These are phyloP conservation scores for Leptinotarsa rubiginosa DNA, from an alignment of 2,888 invertebrate genomes.

Conservation along the genomic window DNA sequence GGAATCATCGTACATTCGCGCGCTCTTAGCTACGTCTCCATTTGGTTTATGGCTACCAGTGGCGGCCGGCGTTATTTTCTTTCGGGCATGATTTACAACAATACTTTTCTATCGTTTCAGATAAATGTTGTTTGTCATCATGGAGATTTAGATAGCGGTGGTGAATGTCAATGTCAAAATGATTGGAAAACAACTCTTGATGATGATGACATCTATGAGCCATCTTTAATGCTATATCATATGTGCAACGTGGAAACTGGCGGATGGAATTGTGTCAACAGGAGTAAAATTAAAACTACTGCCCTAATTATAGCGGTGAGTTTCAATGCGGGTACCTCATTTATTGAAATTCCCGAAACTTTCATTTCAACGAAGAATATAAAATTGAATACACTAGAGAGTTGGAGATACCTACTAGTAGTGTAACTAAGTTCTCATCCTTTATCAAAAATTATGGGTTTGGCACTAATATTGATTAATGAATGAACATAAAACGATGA, in stretches of 20 bases:
- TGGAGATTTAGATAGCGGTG: slow-evolving; percentile 59
- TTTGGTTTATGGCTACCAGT: too few relatives aligned
- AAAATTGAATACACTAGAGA: too few relatives aligned
- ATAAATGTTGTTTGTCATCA: slow-evolving; percentile 63
- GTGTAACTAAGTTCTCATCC: too few relatives aligned
- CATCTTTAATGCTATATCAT: slow-evolving; percentile 62
- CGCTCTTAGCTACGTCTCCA: too few relatives aligned
- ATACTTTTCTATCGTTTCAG: slow-evolving; percentile 45
- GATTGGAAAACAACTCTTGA: slow-evolving; percentile 64
- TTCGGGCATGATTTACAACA: too few relatives aligned
- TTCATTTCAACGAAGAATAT: background rate
- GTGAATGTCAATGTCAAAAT: slow-evolving; percentile 62
- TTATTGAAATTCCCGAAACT: background rate
- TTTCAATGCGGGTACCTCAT: background rate
- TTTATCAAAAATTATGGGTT: too few relatives aligned
- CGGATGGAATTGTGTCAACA: slow-evolving; percentile 60
- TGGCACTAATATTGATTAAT: too few relatives aligned
- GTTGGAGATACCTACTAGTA: too few relatives aligned
- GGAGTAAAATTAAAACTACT: slow-evolving; percentile 58
- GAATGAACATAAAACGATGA: too few relatives aligned
- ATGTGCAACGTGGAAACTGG: slow-evolving; percentile 65
- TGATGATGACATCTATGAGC: slow-evolving; percentile 60
- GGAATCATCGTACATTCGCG: too few relatives aligned
- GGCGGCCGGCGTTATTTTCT: too few relatives aligned
- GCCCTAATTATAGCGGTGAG: slow-evolving; percentile 59